Conservation (phyloP, 2,113 vertebrate species). For the Scatophagus argus region DNA sequence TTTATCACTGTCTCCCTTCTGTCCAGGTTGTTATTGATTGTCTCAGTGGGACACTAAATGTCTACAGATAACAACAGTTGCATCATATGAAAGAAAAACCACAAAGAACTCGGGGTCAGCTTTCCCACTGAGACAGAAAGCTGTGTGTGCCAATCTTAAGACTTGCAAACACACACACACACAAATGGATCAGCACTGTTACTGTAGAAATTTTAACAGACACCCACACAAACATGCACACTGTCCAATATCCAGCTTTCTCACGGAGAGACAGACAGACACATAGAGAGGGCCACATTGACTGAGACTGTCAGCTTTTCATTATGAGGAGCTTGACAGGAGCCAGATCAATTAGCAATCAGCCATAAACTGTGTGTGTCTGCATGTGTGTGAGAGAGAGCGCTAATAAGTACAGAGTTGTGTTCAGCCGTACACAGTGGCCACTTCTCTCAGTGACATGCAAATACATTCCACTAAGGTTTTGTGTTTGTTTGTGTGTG, state of each 20-base stretch:
- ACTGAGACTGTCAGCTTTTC: constrained; percentile 34
- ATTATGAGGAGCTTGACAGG: constrained; percentile 32
- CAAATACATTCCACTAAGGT: constrained; percentile 15
- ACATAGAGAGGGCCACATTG: constrained; percentile 14
- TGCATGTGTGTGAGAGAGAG: constrained; percentile 9
- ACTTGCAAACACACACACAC: background rate
- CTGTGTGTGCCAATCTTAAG: background rate
- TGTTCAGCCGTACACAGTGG: constrained; percentile 22
- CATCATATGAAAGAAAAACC: constrained; percentile 35
- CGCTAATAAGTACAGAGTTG: background rate
- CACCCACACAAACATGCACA: background rate
- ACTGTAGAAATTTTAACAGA: background rate
- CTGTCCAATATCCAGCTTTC: constrained; percentile 6
- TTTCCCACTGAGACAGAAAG: constrained; percentile 20
- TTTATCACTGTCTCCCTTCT: constrained; percentile 17
- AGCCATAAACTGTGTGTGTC: constrained; percentile 29
- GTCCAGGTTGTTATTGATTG: constrained; percentile 19
- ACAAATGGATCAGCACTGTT: background rate
- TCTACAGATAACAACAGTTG: constrained; percentile 40
- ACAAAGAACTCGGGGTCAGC: constrained; percentile 19
- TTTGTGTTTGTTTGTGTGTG: constrained; percentile 7
- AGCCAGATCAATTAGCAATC: constrained; percentile 58
- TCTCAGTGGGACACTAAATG: constrained; percentile 21
- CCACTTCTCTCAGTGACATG: constrained; percentile 18
- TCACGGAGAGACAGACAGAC: background rate